phyloP scores from a whole-genome alignment of 2,113 vertebrate genomes.

The Ceyx margarethae region DNA sequence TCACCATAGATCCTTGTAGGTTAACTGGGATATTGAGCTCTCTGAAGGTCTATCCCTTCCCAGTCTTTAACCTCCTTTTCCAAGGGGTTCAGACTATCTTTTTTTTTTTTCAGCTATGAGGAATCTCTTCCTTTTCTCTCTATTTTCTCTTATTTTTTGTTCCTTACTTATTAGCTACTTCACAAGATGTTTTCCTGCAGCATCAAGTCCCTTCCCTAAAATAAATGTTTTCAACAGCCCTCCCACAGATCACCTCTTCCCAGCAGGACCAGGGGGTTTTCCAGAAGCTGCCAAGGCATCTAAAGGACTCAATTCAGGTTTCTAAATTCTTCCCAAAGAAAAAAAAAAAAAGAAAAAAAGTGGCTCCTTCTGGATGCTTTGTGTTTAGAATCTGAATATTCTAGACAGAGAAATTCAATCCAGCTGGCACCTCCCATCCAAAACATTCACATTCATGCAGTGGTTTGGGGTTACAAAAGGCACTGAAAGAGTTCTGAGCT shows the following conservation, averaged over 20 bases:
- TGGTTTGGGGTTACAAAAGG: slow-evolving; percentile 73
- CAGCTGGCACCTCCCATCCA: neutral
- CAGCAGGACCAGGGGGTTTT: neutral
- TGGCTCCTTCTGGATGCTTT: slow-evolving; percentile 21
- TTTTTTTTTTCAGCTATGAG: neutral
- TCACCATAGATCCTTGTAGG: neutral
- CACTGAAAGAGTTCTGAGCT: slow-evolving; percentile 73
- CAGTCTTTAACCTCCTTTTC: neutral
- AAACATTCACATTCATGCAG: slow-evolving; percentile 61
- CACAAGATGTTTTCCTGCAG: neutral
- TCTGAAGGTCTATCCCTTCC: neutral
- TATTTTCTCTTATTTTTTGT: neutral
- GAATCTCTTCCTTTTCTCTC: neutral
- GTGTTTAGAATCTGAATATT: slow-evolving; percentile 21
- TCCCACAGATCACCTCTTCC: neutral
- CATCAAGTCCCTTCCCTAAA: neutral
- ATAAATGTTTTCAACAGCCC: neutral
- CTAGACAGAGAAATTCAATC: slow-evolving; percentile 19
- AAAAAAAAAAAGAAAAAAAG: neutral
- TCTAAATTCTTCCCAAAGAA: neutral
- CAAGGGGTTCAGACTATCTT: neutral
- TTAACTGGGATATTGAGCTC: neutral
- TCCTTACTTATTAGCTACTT: neutral
- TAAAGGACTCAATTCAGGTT: neutral
- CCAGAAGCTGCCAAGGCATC: slow-evolving; percentile 23